Percentiles rank a stretch among this genome's conserved stretches.
Evolutionary conservation across 2,113 vertebrate species (phyloP).

Genomic region (Hiodon tergisus): DNA sequence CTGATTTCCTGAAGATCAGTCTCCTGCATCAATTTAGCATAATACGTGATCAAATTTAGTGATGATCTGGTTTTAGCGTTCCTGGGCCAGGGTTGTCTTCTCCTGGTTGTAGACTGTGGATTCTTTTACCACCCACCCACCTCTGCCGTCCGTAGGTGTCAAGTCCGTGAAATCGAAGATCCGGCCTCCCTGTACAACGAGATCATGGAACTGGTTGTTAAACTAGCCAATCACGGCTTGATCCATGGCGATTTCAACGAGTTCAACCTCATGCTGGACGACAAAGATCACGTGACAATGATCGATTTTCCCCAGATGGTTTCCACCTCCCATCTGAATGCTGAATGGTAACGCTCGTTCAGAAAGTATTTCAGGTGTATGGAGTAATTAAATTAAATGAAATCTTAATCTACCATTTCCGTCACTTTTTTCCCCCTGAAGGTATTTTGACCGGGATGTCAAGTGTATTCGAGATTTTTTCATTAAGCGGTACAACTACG

Average conservation of each 20-base stretch:
- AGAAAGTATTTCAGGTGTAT: not conserved
- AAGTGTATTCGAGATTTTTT: slow-evolving; percentile 91
- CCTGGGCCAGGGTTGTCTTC: not conserved
- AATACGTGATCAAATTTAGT: too few species aligned
- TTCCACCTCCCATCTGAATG: slow-evolving; percentile 88
- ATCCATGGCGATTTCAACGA: slow-evolving; percentile 98
- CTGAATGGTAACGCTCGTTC: slow-evolving; percentile 76
- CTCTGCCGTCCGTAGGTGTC: slow-evolving; percentile 66
- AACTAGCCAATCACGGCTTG: slow-evolving; percentile 86
- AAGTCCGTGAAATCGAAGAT: slow-evolving; percentile 80
- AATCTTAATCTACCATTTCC: not conserved
- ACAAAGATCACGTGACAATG: slow-evolving; percentile 83
- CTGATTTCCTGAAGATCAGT: too few species aligned
- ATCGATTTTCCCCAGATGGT: slow-evolving; percentile 99
- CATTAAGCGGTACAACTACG: slow-evolving; percentile 77
- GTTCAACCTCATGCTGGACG: slow-evolving; percentile 91
- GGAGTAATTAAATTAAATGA: not conserved
- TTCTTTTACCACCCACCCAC: not conserved
- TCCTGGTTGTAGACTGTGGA: not conserved
- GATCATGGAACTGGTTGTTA: slow-evolving; percentile 92
- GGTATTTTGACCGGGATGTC: slow-evolving; percentile 97
- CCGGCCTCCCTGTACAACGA: slow-evolving; percentile 80
- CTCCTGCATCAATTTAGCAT: too few species aligned
- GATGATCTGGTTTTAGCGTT: too few species aligned
- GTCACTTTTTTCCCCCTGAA: slow-evolving; percentile 37